Base-by-base conservation (phyloP, 2,888 invertebrate species). In the Dasysyrphus tricinctus region DNA sequence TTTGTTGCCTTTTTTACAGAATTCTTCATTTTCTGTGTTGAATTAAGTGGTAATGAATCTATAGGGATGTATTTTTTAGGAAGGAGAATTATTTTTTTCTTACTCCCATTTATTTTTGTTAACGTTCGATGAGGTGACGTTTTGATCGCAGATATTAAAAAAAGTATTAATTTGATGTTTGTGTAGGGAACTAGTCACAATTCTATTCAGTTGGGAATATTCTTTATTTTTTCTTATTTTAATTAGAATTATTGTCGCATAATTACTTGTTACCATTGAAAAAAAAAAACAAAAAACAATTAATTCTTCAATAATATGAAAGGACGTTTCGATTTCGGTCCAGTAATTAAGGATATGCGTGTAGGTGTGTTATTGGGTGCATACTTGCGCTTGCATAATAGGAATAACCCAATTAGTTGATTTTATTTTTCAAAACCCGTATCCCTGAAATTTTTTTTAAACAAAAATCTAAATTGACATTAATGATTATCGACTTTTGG, bases 21-120 rank as follows among this genome's bases (percentile, higher is more conserved):
- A 7, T 24, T 44, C 42, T 37, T 67, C 49, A 49, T 67, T 67
- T 34, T 49, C 76, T 54, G 39, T 72, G 57, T 29, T 34, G 19
- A 74, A 74, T 73, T 44, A 74, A 74, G 80, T 77, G 77, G 47
- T 81, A 61, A 76, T 77, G 61, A 77, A 69, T 69, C 61, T 77
- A 47, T 61, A 39, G 61, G 49, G 80, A 78, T 57, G 76, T 57
- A 34, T 76, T 63, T 76, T 63, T 59, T 14, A 19, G 11, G 49
- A 51, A 39, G 65, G 65, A 49, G 7, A 8, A n/a, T 4, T n/a
- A n/a, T 67, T 80, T 74, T 72, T 72, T 63, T 56, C 37, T 29
- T 24, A 24, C 3, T 24, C 12, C 19, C 56, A 16, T 19, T 34
- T 29, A n/a, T 14, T 51, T 44, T 59, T 57, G 72, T 73, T 34